Percentiles rank a stretch among this genome's conserved stretches.
These are phyloP conservation scores for Xiphophorus birchmanni DNA, from an alignment of 2,797 vertebrate species.

Conservation along the genomic window DNA sequence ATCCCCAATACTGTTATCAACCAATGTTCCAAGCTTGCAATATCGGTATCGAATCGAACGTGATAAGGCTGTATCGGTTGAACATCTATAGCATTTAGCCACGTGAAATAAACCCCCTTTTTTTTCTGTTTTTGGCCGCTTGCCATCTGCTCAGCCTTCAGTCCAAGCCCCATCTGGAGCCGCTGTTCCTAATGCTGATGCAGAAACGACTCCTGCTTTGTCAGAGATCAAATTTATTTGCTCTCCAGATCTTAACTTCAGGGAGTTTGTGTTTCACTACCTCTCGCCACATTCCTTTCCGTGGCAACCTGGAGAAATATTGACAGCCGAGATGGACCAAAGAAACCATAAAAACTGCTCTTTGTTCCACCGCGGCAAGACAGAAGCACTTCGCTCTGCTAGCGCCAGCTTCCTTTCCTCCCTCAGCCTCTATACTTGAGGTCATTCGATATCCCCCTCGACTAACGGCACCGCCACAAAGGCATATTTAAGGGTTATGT, in stretches of 20 bases:
- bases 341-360: slow-evolving; percentile 61
- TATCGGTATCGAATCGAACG: too few species aligned
- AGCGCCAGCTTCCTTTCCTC: slow-evolving; percentile 29
- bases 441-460: slow-evolving; percentile 38
- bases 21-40: too few species aligned
- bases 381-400: slow-evolving; percentile 54
- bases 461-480: slow-evolving; percentile 30
- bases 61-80: too few species aligned
- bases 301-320: slow-evolving; percentile 66
- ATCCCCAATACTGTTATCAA: too few species aligned
- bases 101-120: background rate
- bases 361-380: slow-evolving; percentile 44
- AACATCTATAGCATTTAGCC: background rate
- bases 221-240: slow-evolving; percentile 37
- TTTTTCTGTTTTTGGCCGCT: slow-evolving; percentile 11
- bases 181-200: slow-evolving; percentile 20
- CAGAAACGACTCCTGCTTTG: slow-evolving; percentile 14
- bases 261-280: slow-evolving; percentile 31
- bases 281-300: slow-evolving; percentile 46
- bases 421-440: slow-evolving; percentile 26
- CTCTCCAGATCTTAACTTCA: slow-evolving; percentile 14
- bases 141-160: slow-evolving; percentile 39
- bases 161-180: slow-evolving; percentile 25
- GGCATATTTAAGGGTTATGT: slow-evolving; percentile 60
- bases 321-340: slow-evolving; percentile 43